Evolutionary conservation across 2,113 vertebrate genomes (phyloP), one percentile per base, ranked within the genome.

Genomic region (Anas platyrhynchos): DNA sequence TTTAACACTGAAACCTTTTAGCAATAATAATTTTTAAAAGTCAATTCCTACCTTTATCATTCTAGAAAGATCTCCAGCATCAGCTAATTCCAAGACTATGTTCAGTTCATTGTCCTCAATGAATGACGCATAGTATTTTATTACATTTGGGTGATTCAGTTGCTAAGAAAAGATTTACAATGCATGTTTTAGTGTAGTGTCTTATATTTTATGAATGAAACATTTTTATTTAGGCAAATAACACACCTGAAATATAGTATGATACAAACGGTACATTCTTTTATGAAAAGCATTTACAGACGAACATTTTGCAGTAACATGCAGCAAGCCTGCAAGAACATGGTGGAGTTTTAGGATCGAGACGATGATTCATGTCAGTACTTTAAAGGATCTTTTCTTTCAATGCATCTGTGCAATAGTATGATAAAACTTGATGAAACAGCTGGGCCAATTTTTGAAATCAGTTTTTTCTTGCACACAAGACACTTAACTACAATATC

Each of bases 81-180:
- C 99, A 17, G 99, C 99, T 92, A 99, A 98, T 97, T 99, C 99
- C 98, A 99, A 97, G 69, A 99, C 99, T 96, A 99, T 99, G 97
- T 99, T 99, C 89, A 99, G 98, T 91, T 99, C 99, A 84, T 99
- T 99, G 94, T 99, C 99, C 97, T 99, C 99, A 95, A 99, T 99
- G 97, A 99, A 99, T 63, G 99, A 99, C n/a, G 99, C 99, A 69
- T 99, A 99, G 94, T 99, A 99, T 97, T 99, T 99, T 97, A 99
- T 99, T 93, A 99, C 99, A 97, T 99, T 99, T 89, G 99, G 99
- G 96, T 99, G 99, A 97, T 99, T 99, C 97, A 99, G 95, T 99
- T 99, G 99, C 99, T 99, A 98, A 96, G 73, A 82, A 82, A 91
- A 97, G 91, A 96, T 94, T 0, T 91, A 88, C 16, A 89, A 93